phyloP scores from a whole-genome alignment of 2,888 invertebrate species.

The Drosophila parthenogenetica region DNA sequence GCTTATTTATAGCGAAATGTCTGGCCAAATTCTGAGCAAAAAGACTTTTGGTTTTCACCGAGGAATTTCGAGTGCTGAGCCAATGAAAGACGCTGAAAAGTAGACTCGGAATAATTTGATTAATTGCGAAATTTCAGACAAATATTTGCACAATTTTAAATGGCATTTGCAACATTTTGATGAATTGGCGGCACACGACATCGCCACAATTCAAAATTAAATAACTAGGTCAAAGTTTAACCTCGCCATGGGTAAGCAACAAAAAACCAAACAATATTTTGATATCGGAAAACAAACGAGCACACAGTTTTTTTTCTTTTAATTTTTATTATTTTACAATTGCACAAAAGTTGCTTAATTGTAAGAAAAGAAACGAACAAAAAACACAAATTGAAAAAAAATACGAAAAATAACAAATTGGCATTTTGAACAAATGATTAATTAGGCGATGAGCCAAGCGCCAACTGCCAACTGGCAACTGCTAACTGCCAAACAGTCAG shows the following conservation, averaged over 20 bases:
- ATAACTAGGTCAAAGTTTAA: slow-evolving; percentile 66
- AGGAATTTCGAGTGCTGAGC: slow-evolving; percentile 29
- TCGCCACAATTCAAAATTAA: slow-evolving; percentile 48
- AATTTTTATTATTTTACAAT: slow-evolving; percentile 44
- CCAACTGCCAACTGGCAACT: slow-evolving; percentile 28
- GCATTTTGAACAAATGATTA: slow-evolving; percentile 68
- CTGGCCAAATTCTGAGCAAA: slow-evolving; percentile 38
- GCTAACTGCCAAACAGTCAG: slow-evolving; percentile 27
- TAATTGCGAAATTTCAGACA: slow-evolving; percentile 26
- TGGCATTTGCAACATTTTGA: slow-evolving; percentile 48
- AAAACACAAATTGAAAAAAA: slow-evolving; percentile 13
- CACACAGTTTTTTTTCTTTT: slow-evolving; percentile 25
- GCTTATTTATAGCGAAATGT: slow-evolving; percentile 45
- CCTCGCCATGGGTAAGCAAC: slow-evolving; percentile 47
- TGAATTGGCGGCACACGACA: slow-evolving; percentile 51
- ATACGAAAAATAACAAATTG: slow-evolving; percentile 45
- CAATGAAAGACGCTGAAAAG: slow-evolving; percentile 20
- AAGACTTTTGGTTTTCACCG: slow-evolving; percentile 42
- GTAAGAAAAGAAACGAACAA: slow-evolving; percentile 39
- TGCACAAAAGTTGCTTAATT: slow-evolving; percentile 66
- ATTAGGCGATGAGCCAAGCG: slow-evolving; percentile 64
- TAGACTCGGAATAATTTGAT: slow-evolving; percentile 24
- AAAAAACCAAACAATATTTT: slow-evolving; percentile 38
- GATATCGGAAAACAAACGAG: slow-evolving; percentile 44
- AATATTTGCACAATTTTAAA: slow-evolving; percentile 57